Evolutionary conservation across 2,888 invertebrate species (phyloP).

Genomic region (Lycophotia porphyrea): DNA sequence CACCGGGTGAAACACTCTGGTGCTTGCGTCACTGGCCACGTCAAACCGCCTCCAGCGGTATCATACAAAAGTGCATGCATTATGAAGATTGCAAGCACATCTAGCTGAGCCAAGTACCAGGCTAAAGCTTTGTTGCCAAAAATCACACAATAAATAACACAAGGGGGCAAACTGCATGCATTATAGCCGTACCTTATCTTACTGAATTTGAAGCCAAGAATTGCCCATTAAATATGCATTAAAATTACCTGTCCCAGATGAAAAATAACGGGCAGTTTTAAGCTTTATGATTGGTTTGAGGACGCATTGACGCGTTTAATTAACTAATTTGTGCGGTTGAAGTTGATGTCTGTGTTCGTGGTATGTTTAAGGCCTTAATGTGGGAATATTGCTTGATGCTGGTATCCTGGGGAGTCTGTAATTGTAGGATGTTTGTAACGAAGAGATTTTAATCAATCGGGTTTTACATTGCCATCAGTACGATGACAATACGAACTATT

Average conservation of each 20-base stretch:
- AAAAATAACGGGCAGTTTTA: constrained; percentile 80
- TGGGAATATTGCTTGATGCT: constrained; percentile 15
- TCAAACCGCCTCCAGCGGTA: constrained; percentile 76
- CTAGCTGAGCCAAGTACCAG: constrained; percentile 88
- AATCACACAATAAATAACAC: constrained; percentile 90
- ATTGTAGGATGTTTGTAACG: constrained; percentile 37
- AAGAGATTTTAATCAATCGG: constrained; percentile 2
- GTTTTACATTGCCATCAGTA: neutral
- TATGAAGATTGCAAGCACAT: constrained; percentile 89
- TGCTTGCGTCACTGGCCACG: constrained; percentile 67
- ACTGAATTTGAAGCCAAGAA: constrained; percentile 90
- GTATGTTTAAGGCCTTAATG: constrained; percentile 36
- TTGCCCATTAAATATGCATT: constrained; percentile 90
- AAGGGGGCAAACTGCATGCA: constrained; percentile 88
- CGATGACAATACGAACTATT: neutral
- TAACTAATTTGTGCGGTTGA: constrained; percentile 51
- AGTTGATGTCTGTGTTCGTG: constrained; percentile 41
- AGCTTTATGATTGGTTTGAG: constrained; percentile 74
- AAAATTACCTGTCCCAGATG: constrained; percentile 89
- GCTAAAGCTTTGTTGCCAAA: constrained; percentile 87
- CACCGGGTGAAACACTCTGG: constrained; percentile 61
- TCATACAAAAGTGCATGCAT: constrained; percentile 88
- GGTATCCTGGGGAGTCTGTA: constrained; percentile 28
- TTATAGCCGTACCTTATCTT: constrained; percentile 90
- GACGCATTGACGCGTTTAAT: constrained; percentile 62